Conservation (phyloP, 2,888 invertebrate species). For the Dermolepida albohirtum region DNA sequence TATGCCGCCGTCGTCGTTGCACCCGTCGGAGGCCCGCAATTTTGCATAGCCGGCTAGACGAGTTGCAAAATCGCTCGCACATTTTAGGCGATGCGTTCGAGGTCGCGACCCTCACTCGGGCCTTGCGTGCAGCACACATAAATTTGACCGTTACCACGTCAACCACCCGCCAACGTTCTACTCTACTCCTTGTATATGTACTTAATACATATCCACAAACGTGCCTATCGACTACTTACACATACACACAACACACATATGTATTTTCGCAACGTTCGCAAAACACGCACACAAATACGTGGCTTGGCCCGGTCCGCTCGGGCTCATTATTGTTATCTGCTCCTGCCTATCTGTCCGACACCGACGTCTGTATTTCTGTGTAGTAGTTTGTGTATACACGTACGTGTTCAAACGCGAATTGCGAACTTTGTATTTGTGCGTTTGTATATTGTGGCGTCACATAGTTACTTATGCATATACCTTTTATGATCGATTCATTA, state of each 20-base stretch:
- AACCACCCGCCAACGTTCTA: slow-evolving; percentile 30
- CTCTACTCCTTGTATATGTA: slow-evolving; percentile 42
- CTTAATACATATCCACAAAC: slow-evolving; percentile 38
- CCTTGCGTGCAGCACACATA: slow-evolving; percentile 44
- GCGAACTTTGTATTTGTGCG: neutral
- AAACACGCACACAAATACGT: slow-evolving; percentile 5
- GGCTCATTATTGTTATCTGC: slow-evolving; percentile 28
- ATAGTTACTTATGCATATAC: too few relatives aligned
- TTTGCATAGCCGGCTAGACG: slow-evolving; percentile 47
- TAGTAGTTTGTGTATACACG: neutral
- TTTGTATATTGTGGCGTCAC: too few relatives aligned
- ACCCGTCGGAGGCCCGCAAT: too few relatives aligned
- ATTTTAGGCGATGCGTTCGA: slow-evolving; percentile 47
- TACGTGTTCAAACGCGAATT: too few relatives aligned
- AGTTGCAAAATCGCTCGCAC: slow-evolving; percentile 47
- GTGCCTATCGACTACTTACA: slow-evolving; percentile 5
- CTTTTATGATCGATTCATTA: too few relatives aligned
- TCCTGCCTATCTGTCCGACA: slow-evolving; percentile 1
- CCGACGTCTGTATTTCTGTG: slow-evolving; percentile 10
- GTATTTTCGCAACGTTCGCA: slow-evolving; percentile 6
- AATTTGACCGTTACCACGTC: too few relatives aligned
- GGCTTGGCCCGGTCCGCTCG: slow-evolving; percentile 14
- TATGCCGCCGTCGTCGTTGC: too few relatives aligned
- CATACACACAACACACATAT: neutral
- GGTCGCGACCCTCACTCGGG: slow-evolving; percentile 50